A percentile compares a stretch with the other conserved stretches of the same genome.
These are phyloP conservation scores for Euwallacea fornicatus DNA, from an alignment of 1,140 invertebrate genomes.

Conservation along the genomic window DNA sequence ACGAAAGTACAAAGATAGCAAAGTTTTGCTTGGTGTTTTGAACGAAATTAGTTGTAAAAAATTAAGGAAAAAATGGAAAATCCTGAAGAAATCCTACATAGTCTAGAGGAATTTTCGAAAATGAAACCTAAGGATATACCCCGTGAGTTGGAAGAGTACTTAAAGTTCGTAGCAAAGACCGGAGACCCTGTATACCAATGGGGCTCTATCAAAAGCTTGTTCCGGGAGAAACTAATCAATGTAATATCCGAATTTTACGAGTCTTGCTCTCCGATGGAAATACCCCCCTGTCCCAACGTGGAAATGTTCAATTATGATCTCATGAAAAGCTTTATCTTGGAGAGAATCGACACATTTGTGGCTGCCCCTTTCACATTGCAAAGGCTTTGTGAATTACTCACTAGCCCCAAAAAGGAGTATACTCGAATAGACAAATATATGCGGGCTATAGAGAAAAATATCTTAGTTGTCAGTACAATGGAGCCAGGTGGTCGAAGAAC, in stretches of 20 bases:
- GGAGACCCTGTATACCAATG: conserved; percentile 94
- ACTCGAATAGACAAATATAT: conserved; percentile 95
- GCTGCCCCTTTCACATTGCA: conserved; percentile 97
- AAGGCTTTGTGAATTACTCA: conserved; percentile 90
- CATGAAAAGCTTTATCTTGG: conserved; percentile 82
- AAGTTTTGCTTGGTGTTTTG: conserved; percentile 35
- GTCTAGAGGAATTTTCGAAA: conserved; percentile 82
- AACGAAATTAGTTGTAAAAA: conserved; percentile 16
- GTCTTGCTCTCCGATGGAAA: conserved; percentile 67
- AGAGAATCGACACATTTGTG: conserved; percentile 79
- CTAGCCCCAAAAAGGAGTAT: conserved; percentile 90
- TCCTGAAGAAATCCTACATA: conserved; percentile 80
- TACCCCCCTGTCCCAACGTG: conserved; percentile 84
- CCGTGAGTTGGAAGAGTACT: conserved; percentile 86
- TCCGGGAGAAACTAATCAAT: conserved; percentile 81
- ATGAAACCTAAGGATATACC: conserved; percentile 81
- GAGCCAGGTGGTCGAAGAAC: conserved; percentile 72
- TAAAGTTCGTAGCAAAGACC: conserved; percentile 88
- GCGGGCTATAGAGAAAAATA: conserved; percentile 91
- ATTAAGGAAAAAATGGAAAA: conserved; percentile 68
- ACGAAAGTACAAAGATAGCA: conserved; percentile 10
- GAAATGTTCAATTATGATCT: conserved; percentile 88
- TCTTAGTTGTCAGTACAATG: conserved; percentile 92
- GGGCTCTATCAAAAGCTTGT: conserved; percentile 82
- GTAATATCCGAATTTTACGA: conserved; percentile 88